Base-by-base conservation (phyloP, 2,113 vertebrate genomes). In the Dicentrarchus labrax region DNA sequence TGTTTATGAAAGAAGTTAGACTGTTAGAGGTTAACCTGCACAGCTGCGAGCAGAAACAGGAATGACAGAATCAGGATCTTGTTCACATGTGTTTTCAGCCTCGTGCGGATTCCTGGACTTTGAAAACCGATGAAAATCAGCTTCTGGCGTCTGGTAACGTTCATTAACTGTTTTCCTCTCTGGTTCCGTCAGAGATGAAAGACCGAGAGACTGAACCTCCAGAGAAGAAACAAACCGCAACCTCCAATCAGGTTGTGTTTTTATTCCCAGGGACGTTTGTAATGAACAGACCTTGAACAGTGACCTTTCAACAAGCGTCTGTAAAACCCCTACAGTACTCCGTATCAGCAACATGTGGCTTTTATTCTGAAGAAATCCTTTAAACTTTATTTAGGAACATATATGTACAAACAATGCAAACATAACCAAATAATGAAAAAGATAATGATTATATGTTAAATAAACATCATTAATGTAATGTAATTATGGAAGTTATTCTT, bases 161-260 rank as follows among this genome's bases (percentile, higher is more conserved):
- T 76, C 72, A 67, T 54, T 43, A 77, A 62, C 45, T 12, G 56
- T 15, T 6, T 39, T 81, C 45, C 50, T 21, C 30, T 54, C 64
- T 56, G 76, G 83, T 80, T 66, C 69, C 36, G 12, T 16, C 61
- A 16, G 24, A 74, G 64, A 75, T 82, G 9, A 69, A 70, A 76
- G 53, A 22, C 21, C 2, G 62, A 54, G 68, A 56, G 19, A 51
- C 30, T 8, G 48, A 54, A 47, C 62, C 50, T 56, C 51, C 62
- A 8, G 11, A 76, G 39, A 56, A 9, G 62, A 56, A 66, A 54
- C 48, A 41, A 56, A 59, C 75, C 64, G 56, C 61, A 43, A n/a
- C 1, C 19, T 22, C 57, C 56, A 62, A 62, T 74, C 72, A 59
- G 1, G 22, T 12, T 24, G 45, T 47, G 45, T 47, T 16, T 1